Percentiles rank a stretch among this genome's conserved stretches.
phyloP scores from a whole-genome alignment of 2,888 invertebrate species.

The Synanthedon andrenaeformis region DNA sequence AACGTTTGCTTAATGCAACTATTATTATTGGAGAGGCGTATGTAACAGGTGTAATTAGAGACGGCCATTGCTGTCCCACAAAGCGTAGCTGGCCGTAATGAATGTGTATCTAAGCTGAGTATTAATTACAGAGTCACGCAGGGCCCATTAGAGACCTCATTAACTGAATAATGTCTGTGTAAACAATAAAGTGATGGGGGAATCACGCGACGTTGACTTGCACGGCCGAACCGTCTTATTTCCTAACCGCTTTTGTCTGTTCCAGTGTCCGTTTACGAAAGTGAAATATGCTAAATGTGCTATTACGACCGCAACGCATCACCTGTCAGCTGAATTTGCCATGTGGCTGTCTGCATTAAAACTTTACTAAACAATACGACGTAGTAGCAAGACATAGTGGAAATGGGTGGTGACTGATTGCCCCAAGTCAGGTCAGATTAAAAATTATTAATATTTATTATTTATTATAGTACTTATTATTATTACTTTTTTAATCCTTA shows the following conservation, averaged over 20 bases:
- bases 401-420: too few species aligned
- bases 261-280: constrained; percentile 24
- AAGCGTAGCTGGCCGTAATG: constrained; percentile 6
- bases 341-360: too few species aligned
- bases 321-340: too few species aligned
- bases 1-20: constrained; percentile 41
- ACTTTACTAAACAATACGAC: too few species aligned
- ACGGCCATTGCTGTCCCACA: constrained; percentile 15
- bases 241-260: constrained; percentile 9
- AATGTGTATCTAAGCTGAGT: constrained; percentile 12
- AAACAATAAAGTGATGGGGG: constrained; percentile 49
- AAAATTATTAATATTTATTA: too few species aligned
- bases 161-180: constrained; percentile 48
- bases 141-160: constrained; percentile 43
- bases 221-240: constrained; percentile 19
- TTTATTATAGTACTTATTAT: too few species aligned
- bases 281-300: constrained; percentile 30
- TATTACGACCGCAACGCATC: constrained; percentile 19
- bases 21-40: constrained; percentile 33
- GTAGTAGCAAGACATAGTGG: too few species aligned
- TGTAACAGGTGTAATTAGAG: constrained; percentile 17
- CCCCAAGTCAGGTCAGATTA: too few species aligned
- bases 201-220: constrained; percentile 56
- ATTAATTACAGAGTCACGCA: constrained; percentile 51
- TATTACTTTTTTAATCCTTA: too few species aligned